These are phyloP conservation scores for Mythimna loreyi DNA, from an alignment of 2,888 invertebrate species.

Conservation along the genomic window DNA sequence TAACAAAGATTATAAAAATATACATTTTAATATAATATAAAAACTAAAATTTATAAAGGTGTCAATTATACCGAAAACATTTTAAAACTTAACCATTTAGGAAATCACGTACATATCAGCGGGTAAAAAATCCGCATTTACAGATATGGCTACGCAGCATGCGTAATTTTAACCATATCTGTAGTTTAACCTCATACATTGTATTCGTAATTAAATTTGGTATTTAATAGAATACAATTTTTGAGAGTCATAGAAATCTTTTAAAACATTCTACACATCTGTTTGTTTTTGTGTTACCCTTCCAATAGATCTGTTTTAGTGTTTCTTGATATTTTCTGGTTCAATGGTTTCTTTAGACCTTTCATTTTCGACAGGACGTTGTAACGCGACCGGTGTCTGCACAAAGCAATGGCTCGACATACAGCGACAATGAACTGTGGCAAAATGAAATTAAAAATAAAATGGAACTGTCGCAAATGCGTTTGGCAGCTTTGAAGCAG, in stretches of 20 bases:
- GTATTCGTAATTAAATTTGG: conserved; percentile 11
- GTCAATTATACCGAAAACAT: background rate
- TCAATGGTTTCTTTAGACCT: conserved; percentile 40
- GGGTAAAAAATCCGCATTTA: background rate
- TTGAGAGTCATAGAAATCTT: conserved; percentile 12
- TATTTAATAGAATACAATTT: background rate
- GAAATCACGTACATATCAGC: conserved; percentile 5
- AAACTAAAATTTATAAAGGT: conserved; percentile 11
- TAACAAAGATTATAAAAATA: conserved; percentile 9
- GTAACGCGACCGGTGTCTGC: conserved; percentile 87
- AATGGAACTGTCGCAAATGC: conserved; percentile 92
- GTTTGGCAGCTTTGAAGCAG: conserved; percentile 90
- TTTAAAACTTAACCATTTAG: conserved; percentile 18
- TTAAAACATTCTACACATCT: conserved; percentile 13
- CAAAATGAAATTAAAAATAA: conserved; percentile 91
- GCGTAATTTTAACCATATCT: background rate
- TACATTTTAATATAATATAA: conserved; percentile 26
- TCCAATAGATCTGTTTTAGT: conserved; percentile 39
- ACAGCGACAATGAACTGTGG: conserved; percentile 89
- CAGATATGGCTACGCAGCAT: background rate
- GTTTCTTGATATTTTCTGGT: conserved; percentile 22
- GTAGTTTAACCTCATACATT: background rate
- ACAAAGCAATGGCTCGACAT: conserved; percentile 87
- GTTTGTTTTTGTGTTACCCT: conserved; percentile 55
- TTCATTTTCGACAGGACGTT: conserved; percentile 78